Evolutionary conservation across 1,140 invertebrate species (phyloP).

Genomic region (Formica exsecta): DNA sequence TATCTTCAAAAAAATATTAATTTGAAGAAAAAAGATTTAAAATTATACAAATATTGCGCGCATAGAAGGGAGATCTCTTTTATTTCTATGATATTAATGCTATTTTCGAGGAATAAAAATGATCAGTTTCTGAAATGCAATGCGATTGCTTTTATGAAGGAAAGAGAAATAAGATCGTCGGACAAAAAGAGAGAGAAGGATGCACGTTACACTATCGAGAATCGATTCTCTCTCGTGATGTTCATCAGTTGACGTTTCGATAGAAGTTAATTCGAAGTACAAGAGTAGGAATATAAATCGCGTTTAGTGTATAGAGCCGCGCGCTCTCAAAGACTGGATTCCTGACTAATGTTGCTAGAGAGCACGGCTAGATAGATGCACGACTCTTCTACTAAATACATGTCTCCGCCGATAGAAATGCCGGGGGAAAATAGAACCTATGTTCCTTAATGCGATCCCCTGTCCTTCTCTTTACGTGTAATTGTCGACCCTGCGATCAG

Average conservation of each 20-base stretch:
- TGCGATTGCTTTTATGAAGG: background rate
- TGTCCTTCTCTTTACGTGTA: constrained; percentile 55
- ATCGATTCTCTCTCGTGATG: background rate
- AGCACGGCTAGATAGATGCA: constrained; percentile 48
- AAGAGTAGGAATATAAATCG: constrained; percentile 67
- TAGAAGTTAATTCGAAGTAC: constrained; percentile 55
- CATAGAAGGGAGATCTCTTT: background rate
- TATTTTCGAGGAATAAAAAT: background rate
- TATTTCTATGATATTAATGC: background rate
- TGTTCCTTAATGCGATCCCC: constrained; percentile 62
- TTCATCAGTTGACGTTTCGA: constrained; percentile 36
- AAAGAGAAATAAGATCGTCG: background rate
- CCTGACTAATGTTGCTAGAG: constrained; percentile 66
- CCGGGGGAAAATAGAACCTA: constrained; percentile 65
- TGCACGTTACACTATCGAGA: background rate
- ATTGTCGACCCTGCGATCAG: constrained; percentile 60
- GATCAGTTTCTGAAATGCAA: too few relatives aligned
- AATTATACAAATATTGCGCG: background rate
- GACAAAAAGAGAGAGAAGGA: background rate
- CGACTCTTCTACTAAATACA: constrained; percentile 68
- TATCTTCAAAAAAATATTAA: background rate
- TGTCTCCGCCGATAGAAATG: constrained; percentile 54
- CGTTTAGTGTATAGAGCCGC: constrained; percentile 50
- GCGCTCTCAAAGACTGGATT: constrained; percentile 73
- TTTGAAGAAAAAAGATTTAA: background rate